These are phyloP conservation scores for Drosophila phalerata DNA, from an alignment of 2,888 invertebrate genomes.

Conservation along the genomic window DNA sequence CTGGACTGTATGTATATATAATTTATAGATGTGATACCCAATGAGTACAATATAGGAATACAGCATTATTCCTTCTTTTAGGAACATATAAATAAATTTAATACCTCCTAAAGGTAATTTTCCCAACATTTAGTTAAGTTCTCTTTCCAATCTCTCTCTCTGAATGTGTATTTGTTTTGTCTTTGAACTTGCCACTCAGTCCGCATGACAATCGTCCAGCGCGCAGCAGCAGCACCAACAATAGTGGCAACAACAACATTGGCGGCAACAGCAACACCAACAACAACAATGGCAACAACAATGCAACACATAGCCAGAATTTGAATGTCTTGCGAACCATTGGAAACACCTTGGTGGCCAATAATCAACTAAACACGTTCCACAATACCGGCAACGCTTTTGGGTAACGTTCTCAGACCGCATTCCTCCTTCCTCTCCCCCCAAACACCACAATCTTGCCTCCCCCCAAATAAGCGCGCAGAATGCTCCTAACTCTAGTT, in stretches of 20 bases:
- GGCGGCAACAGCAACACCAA: conserved; percentile 28
- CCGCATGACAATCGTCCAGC: conserved; percentile 84
- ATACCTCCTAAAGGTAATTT: neutral
- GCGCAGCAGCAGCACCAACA: conserved; percentile 79
- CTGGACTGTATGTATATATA: too few relatives aligned
- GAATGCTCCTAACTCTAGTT: conserved; percentile 67
- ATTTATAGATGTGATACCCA: too few relatives aligned
- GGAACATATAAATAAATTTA: too few relatives aligned
- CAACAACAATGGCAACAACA: conserved; percentile 73
- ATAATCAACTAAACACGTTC: conserved; percentile 85
- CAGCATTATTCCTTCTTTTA: too few relatives aligned
- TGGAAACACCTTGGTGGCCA: conserved; percentile 85
- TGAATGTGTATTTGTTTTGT: conserved; percentile 4
- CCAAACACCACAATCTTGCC: neutral
- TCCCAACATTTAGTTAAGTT: neutral
- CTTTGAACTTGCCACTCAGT: conserved; percentile 64
- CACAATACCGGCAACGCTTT: conserved; percentile 85
- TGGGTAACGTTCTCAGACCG: conserved; percentile 85
- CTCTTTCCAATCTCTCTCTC: neutral
- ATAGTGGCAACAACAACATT: conserved; percentile 63
- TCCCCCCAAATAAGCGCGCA: conserved; percentile 33
- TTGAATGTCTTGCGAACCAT: conserved; percentile 85
- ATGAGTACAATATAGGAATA: neutral
- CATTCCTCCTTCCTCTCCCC: conserved; percentile 10
- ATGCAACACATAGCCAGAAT: conserved; percentile 77